Percentiles rank a stretch among this genome's conserved stretches.
phyloP scores from a whole-genome alignment of 2,888 invertebrate species.

The Tetragonula carbonaria region DNA sequence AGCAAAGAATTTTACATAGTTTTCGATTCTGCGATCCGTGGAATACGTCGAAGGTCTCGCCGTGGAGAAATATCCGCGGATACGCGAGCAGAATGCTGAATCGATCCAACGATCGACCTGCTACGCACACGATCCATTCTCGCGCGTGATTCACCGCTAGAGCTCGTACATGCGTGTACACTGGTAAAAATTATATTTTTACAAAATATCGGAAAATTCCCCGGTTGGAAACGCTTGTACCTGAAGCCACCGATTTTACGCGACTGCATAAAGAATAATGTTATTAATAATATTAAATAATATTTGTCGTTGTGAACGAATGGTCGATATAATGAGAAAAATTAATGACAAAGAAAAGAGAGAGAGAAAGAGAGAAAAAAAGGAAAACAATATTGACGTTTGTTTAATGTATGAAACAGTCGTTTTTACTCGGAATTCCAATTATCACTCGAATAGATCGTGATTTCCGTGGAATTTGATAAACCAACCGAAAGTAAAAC shows the following conservation, averaged over 20 bases:
- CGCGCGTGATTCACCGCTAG: neutral
- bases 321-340: neutral
- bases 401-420: neutral
- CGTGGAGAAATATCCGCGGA: conserved; percentile 52
- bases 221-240: too few species aligned
- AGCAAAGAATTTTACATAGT: neutral
- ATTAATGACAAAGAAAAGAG: too few species aligned
- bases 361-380: too few species aligned
- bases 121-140: neutral
- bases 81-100: conserved; percentile 43
- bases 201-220: neutral
- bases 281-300: neutral
- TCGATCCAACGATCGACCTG: neutral
- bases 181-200: neutral
- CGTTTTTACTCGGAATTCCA: neutral
- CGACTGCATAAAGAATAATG: neutral
- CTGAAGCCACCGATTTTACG: neutral
- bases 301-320: neutral
- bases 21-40: conserved; percentile 1
- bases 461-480: neutral
- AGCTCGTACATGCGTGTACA: neutral
- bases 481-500: neutral
- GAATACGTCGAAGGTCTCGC: conserved; percentile 42
- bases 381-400: too few species aligned
- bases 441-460: neutral